A percentile compares a stretch with the other conserved stretches of the same genome.
phyloP scores from a whole-genome alignment of 2,797 vertebrate genomes.

The Bovichtus variegatus region DNA sequence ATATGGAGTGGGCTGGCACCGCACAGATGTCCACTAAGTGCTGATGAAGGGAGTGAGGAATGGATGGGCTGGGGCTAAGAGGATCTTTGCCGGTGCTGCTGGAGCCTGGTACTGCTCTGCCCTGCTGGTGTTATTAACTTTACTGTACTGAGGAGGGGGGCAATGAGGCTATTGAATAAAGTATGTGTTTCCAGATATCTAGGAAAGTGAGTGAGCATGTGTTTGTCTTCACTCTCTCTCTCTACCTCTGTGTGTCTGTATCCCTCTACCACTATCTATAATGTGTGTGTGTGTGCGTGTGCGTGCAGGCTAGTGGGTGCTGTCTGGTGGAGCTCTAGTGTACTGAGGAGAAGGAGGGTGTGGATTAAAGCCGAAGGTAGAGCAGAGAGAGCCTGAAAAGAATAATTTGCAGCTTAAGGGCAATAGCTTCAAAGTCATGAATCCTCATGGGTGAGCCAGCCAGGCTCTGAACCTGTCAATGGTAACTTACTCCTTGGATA shows the following conservation, averaged over 20 bases:
- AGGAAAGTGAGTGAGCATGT: slow-evolving; percentile 47
- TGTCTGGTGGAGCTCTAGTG: slow-evolving; percentile 55
- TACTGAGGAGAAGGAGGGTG: slow-evolving; percentile 64
- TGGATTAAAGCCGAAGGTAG: slow-evolving; percentile 79
- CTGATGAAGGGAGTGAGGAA: slow-evolving; percentile 83
- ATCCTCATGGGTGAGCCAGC: slow-evolving; percentile 91
- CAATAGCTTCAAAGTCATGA: slow-evolving; percentile 98
- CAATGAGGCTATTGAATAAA: slow-evolving; percentile 56
- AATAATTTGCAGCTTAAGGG: slow-evolving; percentile 97
- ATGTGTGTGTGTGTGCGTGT: slow-evolving; percentile 1
- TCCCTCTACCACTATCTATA: slow-evolving; percentile 18
- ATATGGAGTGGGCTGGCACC: slow-evolving; percentile 84
- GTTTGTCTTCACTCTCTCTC: slow-evolving; percentile 48
- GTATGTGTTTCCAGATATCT: slow-evolving; percentile 64
- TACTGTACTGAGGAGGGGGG: slow-evolving; percentile 57
- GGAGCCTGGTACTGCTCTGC: slow-evolving; percentile 73
- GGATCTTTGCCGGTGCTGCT: slow-evolving; percentile 70
- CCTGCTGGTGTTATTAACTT: slow-evolving; percentile 72
- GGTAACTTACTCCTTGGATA: slow-evolving; percentile 92
- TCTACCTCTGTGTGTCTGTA: slow-evolving; percentile 13
- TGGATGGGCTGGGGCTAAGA: slow-evolving; percentile 69
- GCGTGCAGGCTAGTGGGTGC: slow-evolving; percentile 60
- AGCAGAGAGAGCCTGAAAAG: slow-evolving; percentile 88
- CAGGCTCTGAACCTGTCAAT: slow-evolving; percentile 95
- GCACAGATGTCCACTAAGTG: slow-evolving; percentile 87